Evolutionary conservation across 1,140 invertebrate species (phyloP).

Genomic region (Aphelenchoides fujianensis): DNA sequence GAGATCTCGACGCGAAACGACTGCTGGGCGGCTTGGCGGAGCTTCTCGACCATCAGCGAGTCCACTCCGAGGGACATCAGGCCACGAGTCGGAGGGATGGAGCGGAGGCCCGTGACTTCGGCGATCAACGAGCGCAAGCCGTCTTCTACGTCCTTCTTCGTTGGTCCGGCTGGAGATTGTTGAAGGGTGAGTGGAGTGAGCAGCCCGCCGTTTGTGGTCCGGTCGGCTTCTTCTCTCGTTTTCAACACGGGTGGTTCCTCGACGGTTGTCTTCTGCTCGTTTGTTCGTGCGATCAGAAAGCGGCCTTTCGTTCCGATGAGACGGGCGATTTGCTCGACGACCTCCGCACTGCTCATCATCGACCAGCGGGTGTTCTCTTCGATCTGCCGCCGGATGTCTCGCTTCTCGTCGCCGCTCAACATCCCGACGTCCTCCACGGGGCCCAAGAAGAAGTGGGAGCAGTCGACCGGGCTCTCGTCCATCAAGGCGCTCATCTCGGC

Average conservation of each 20-base stretch:
- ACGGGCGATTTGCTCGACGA: neutral
- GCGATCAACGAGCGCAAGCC: neutral
- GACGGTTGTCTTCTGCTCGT: neutral
- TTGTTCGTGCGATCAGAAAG: constrained; percentile 20
- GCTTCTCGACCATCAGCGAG: constrained; percentile 37
- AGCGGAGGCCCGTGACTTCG: constrained; percentile 25
- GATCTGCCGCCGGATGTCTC: constrained; percentile 32
- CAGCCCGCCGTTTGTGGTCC: no score
- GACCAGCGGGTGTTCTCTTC: constrained; percentile 16
- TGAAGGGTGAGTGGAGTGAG: no score
- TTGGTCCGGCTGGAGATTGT: no score
- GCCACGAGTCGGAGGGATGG: constrained; percentile 11
- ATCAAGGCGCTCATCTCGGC: constrained; percentile 26
- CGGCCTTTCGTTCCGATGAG: neutral
- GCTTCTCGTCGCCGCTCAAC: constrained; percentile 24
- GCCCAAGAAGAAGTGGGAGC: constrained; percentile 18
- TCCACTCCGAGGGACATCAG: constrained; percentile 38
- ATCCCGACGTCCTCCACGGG: constrained; percentile 32
- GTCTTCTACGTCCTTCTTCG: neutral
- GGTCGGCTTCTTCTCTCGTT: no score
- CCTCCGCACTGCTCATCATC: neutral
- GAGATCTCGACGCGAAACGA: constrained; percentile 24
- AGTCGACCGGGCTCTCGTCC: constrained; percentile 1
- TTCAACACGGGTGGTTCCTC: no score
- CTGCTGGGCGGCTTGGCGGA: neutral